Conservation (phyloP, 2,113 vertebrate genomes). For the Maccullochella peelii region DNA sequence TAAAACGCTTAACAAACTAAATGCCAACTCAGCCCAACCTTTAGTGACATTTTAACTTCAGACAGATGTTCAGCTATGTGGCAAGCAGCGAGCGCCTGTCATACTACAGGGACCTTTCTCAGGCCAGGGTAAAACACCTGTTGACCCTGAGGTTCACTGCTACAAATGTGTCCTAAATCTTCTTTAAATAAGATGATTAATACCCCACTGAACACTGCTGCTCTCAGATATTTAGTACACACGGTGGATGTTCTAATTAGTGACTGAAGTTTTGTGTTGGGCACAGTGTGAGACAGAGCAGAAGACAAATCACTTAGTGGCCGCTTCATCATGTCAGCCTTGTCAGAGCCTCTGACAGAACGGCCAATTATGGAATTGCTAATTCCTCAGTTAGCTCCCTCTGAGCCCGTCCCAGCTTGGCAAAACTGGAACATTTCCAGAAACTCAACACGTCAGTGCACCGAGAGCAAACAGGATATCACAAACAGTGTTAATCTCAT, state of each 20-base stretch:
- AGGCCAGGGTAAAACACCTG: constrained; percentile 5
- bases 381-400: constrained; percentile 63
- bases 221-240: neutral
- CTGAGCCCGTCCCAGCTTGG: constrained; percentile 33
- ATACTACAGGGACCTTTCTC: neutral
- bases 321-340: constrained; percentile 53
- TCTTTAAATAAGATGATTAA: neutral
- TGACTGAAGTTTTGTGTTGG: constrained; percentile 59
- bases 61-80: neutral
- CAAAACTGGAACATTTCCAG: constrained; percentile 46
- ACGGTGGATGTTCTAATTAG: constrained; percentile 51
- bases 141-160: neutral
- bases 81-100: neutral
- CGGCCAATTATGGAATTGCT: constrained; percentile 68
- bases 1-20: neutral
- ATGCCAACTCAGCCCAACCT: neutral
- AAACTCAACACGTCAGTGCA: constrained; percentile 30
- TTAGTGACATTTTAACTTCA: neutral
- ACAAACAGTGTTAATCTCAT: constrained; percentile 37
- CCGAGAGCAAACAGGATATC: constrained; percentile 31
- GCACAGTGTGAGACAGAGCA: constrained; percentile 24
- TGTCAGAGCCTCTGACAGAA: constrained; percentile 64
- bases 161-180: neutral
- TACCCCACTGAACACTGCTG: neutral
- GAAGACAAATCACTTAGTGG: constrained; percentile 57